Conservation (phyloP, 2,113 vertebrate genomes). For the Choloepus hoffmanni region DNA sequence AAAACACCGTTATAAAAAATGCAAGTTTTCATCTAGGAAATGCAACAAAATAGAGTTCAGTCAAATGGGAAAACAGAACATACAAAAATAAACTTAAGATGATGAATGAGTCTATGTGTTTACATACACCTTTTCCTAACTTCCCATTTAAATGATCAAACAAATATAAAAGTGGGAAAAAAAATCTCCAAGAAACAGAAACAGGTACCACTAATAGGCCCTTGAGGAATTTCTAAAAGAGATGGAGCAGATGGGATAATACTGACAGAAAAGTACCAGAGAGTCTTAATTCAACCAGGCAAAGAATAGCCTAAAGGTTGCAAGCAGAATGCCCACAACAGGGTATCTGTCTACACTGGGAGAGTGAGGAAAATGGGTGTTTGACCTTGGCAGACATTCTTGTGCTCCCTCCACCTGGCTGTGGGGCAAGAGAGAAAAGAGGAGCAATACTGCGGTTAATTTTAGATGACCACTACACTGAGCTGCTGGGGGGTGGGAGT, state of each 20-base stretch:
- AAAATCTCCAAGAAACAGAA: neutral
- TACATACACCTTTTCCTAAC: neutral
- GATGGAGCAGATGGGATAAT: neutral
- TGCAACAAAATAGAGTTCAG: neutral
- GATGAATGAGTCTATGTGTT: neutral
- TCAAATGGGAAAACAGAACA: constrained; percentile 47
- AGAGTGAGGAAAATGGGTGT: neutral
- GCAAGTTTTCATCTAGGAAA: constrained; percentile 34
- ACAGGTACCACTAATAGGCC: neutral
- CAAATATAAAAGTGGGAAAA: neutral
- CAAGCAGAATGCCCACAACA: too few species aligned
- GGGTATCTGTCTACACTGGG: too few species aligned
- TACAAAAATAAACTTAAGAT: constrained; percentile 17
- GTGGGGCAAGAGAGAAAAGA: neutral
- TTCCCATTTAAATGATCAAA: constrained; percentile 48
- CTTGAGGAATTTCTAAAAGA: constrained; percentile 32
- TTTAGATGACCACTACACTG: too few species aligned
- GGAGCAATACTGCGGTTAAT: too few species aligned
- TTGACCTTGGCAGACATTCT: too few species aligned
- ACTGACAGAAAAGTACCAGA: neutral
- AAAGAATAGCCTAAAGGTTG: neutral
- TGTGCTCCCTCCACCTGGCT: too few species aligned
- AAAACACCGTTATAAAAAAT: constrained; percentile 22
- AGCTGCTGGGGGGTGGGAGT: too few species aligned
- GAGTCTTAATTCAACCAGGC: neutral